These are phyloP conservation scores for Seira ritae DNA, from an alignment of 2,888 invertebrate species.

Conservation along the genomic window DNA sequence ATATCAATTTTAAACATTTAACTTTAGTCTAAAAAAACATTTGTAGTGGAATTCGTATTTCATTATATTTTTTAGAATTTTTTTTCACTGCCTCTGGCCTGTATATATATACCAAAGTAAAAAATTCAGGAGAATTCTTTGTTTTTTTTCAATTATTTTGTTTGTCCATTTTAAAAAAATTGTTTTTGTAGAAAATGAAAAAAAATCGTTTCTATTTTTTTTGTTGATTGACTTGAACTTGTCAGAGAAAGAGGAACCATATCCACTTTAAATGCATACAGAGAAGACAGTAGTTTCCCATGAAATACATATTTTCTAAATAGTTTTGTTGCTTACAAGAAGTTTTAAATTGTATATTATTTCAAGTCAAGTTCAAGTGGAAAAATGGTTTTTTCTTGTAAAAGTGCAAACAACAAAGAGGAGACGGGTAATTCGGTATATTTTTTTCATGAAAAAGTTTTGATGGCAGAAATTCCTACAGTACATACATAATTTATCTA, in stretches of 20 bases:
- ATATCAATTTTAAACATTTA: too few species aligned
- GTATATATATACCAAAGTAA: not conserved
- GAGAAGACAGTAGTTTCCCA: slow-evolving; percentile 7
- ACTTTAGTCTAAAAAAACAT: too few species aligned
- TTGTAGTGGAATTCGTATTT: too few species aligned
- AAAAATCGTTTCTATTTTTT: too few species aligned
- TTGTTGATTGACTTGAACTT: not conserved
- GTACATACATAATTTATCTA: not conserved
- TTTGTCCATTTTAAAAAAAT: not conserved
- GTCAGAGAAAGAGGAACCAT: not conserved
- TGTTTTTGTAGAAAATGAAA: not conserved
- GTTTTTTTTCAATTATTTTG: not conserved
- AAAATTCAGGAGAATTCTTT: slow-evolving; percentile 1
- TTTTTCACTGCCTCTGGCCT: too few species aligned
- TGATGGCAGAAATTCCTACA: too few species aligned
- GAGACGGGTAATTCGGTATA: slow-evolving; percentile 47
- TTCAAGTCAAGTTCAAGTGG: too few species aligned
- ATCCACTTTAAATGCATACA: not conserved
- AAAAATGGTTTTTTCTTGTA: too few species aligned
- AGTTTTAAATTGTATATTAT: too few species aligned
- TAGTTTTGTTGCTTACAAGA: too few species aligned
- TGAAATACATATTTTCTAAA: not conserved
- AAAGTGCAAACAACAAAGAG: slow-evolving; percentile 41
- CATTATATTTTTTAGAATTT: too few species aligned
- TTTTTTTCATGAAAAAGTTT: too few species aligned